Conservation (phyloP, 2,113 vertebrate species). For the Lontra canadensis region DNA sequence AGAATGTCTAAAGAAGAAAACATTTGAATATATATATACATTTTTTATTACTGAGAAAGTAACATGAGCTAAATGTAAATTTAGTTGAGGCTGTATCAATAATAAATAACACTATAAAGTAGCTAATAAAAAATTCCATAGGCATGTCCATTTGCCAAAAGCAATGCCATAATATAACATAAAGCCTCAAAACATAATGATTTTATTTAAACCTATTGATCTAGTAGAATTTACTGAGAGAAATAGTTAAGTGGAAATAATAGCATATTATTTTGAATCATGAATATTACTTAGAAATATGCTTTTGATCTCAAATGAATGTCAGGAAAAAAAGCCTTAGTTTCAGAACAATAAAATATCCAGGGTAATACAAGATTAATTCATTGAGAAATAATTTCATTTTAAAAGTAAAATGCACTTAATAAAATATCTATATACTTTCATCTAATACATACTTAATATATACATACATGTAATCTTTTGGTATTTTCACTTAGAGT, state of each 20-base stretch:
- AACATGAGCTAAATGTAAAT: background rate
- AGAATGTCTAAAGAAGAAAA: background rate
- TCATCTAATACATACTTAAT: background rate
- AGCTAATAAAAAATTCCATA: background rate
- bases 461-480: background rate
- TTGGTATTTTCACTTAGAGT: background rate
- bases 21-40: background rate
- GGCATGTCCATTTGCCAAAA: background rate
- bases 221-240: background rate
- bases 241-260: background rate
- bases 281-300: background rate
- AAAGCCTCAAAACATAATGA: background rate
- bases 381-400: background rate
- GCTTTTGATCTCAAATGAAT: background rate
- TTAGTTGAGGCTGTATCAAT: background rate
- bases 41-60: background rate
- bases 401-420: background rate
- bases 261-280: background rate
- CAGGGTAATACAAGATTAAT: background rate
- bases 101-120: conserved; percentile 17
- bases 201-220: background rate
- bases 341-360: background rate
- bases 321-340: background rate
- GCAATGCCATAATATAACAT: background rate
- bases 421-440: background rate